Base-by-base conservation (phyloP, 2,888 invertebrate genomes). In the Caenorhabditis becei region DNA sequence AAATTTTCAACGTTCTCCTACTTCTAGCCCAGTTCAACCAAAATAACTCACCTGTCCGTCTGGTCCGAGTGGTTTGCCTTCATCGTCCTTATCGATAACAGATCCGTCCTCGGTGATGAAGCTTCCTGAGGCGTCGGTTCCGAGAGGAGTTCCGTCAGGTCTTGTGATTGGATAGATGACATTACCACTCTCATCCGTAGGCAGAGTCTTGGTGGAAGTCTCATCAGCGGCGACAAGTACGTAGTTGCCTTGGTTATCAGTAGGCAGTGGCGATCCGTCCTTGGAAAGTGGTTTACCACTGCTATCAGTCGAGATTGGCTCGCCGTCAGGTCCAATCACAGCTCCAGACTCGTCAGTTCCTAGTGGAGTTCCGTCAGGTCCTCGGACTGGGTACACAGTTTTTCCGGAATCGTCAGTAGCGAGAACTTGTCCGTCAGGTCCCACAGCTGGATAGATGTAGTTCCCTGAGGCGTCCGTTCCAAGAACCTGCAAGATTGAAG, bases 61-160 rank as follows among this genome's bases (percentile, higher is more conserved):
- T 11, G 83, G 78, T 23, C 83, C 87, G 10, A 87, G 26, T 47
- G 77, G 81, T 35, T 74, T 72, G 7, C 83, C 83, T 14, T 67
- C 62, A n/a, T 49, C 61, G 49, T 84, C 74, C 16, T 79, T 83
- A 7, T 53, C 61, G 14, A 83, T 54, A 11, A 80, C 28, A 11
- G 18, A 51, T 32, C 83, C 83, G 37, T 82, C 82, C 20, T 79
- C 82, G 23, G 71, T 56, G 10, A 86, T 59, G 61, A 77, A 80
- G 2, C 77, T 72, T 61, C 83, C 79, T 18, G 66, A 47, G 5
- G 63, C 58, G 28, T 84, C 86, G 2, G 86, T 88, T 3, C 81
- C 72, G 11, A 83, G 67, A 5, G 71, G 69, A 61, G 75, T 63
- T 32, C 86, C 87, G 53, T 88, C 84, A n/a, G 72, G 79, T 20